Percentiles rank a stretch among this genome's conserved stretches.
Conservation (phyloP, 64 coral and sea anemone species). For the Montipora efflorescens region DNA sequence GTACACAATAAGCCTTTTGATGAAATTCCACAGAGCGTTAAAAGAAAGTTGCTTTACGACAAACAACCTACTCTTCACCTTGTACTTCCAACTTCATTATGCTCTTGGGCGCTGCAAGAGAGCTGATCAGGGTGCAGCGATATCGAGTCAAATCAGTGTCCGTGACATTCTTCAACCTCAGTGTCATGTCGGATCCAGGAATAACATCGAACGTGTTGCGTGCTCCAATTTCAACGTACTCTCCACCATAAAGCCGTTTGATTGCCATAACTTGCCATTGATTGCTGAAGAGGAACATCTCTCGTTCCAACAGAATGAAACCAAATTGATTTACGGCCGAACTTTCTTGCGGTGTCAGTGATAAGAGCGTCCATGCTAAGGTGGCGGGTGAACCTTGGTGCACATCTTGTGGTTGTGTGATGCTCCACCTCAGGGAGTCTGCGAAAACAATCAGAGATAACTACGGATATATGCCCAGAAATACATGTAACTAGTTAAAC, state of each 20-base stretch:
- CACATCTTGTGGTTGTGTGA: background rate
- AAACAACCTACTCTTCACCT: background rate
- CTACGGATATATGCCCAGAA: too few relatives aligned
- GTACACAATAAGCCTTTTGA: background rate
- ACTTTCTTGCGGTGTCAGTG: slow-evolving; percentile 33
- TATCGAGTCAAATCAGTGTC: slow-evolving; percentile 47
- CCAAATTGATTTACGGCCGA: slow-evolving; percentile 8
- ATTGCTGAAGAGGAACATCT: slow-evolving; percentile 62
- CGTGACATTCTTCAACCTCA: slow-evolving; percentile 25
- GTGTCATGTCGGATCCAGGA: slow-evolving; percentile 21
- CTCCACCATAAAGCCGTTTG: slow-evolving; percentile 11
- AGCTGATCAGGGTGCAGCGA: slow-evolving; percentile 65
- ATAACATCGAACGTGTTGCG: slow-evolving; percentile 13
- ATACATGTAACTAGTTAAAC: too few relatives aligned
- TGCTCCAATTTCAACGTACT: slow-evolving; percentile 13
- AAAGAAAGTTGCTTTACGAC: slow-evolving; percentile 22
- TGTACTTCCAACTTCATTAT: background rate
- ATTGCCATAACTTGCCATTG: slow-evolving; percentile 48
- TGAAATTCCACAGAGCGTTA: background rate
- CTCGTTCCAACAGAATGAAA: slow-evolving; percentile 50
- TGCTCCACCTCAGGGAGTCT: slow-evolving; percentile 18
- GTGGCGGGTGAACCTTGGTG: slow-evolving; percentile 9
- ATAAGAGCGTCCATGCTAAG: slow-evolving; percentile 45
- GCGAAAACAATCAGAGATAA: too few relatives aligned
- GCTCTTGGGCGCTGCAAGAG: slow-evolving; percentile 48